phyloP scores from a whole-genome alignment of 2,888 invertebrate species.

The Lasioglossum calceatum region DNA sequence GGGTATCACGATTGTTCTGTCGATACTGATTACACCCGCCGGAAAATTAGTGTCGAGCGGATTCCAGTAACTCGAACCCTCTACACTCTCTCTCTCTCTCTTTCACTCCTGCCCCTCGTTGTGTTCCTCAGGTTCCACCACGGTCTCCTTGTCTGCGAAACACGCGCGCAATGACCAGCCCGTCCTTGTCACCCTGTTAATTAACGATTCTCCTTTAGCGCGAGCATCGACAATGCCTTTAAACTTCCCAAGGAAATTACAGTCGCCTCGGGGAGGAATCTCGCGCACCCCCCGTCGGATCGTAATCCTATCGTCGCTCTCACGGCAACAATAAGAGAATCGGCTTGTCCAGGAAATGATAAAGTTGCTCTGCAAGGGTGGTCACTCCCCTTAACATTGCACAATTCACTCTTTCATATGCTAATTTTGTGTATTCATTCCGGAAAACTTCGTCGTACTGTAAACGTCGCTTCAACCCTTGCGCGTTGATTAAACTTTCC shows the following conservation, averaged over 20 bases:
- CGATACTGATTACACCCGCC: conserved; percentile 33
- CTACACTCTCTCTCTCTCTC: neutral
- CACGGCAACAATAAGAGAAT: neutral
- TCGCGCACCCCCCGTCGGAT: neutral
- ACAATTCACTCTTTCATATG: neutral
- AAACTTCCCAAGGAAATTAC: neutral
- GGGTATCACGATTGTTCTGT: conserved; percentile 26
- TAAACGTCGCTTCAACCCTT: neutral
- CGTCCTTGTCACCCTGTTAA: neutral
- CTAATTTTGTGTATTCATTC: too few species aligned
- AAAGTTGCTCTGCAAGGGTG: neutral
- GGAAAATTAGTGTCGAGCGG: conserved; percentile 51
- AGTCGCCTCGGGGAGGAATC: neutral
- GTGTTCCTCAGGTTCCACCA: neutral
- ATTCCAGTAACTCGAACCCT: conserved; percentile 31
- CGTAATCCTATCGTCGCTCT: neutral
- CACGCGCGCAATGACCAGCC: conserved; percentile 33
- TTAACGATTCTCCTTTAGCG: conserved; percentile 21
- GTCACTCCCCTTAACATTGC: neutral
- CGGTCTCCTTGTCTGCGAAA: neutral
- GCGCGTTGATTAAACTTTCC: neutral
- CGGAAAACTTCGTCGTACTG: too few species aligned
- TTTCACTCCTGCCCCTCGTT: neutral
- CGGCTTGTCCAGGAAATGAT: conserved; percentile 1
- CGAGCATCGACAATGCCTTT: neutral